A percentile compares a stretch with the other conserved stretches of the same genome.
phyloP scores from a whole-genome alignment of 1,140 invertebrate genomes.

The Platorchestia sp. region DNA sequence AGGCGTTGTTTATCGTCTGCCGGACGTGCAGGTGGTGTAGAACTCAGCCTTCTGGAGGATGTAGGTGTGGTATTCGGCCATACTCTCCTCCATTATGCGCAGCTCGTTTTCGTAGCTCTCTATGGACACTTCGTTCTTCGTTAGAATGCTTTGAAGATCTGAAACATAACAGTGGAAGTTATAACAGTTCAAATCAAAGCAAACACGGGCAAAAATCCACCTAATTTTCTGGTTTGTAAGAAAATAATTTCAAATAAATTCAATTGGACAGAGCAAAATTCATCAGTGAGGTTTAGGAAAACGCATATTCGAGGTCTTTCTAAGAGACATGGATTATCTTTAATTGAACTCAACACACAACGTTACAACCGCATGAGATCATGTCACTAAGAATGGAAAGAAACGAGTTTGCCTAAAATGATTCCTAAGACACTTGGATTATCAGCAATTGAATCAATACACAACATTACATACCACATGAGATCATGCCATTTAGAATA shows the following conservation, averaged over 20 bases:
- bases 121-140: conserved; percentile 58
- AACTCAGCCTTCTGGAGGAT: conserved; percentile 61
- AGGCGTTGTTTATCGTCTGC: conserved; percentile 26
- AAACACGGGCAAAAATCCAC: background rate
- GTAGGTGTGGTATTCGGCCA: conserved; percentile 59
- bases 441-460: background rate
- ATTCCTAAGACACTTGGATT: background rate
- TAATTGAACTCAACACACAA: background rate
- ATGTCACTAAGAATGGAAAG: background rate
- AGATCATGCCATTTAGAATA: no score
- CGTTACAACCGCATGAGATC: background rate
- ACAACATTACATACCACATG: background rate
- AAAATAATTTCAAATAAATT: background rate
- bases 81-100: conserved; percentile 58
- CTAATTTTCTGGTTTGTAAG: background rate
- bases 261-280: background rate
- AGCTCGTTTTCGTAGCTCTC: conserved; percentile 61
- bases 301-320: background rate
- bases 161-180: background rate
- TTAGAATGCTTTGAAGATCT: conserved; percentile 58
- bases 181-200: background rate
- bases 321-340: background rate
- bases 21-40: conserved; percentile 59
- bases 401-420: background rate
- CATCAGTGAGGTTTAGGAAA: background rate